Conservation (phyloP, 2,888 invertebrate species). For the Endomychus coccineus region DNA sequence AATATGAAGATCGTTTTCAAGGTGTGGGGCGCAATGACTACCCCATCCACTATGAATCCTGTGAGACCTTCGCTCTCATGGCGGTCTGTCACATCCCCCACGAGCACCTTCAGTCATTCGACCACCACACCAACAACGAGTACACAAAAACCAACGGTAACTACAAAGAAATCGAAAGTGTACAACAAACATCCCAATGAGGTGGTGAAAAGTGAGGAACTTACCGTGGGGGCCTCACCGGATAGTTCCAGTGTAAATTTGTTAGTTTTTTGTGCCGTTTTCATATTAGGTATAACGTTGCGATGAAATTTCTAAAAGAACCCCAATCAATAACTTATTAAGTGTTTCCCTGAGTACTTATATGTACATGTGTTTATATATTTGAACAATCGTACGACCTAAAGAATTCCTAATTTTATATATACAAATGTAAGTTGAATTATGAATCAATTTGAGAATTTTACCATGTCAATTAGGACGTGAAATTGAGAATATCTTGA, state of each 20-base stretch:
- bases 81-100: constrained; percentile 44
- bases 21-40: constrained; percentile 61
- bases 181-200: constrained; percentile 81
- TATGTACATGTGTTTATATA: too few species aligned
- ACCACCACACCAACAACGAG: constrained; percentile 39
- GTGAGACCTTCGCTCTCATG: constrained; percentile 28
- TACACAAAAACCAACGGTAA: constrained; percentile 33
- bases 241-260: constrained; percentile 22
- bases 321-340: too few species aligned
- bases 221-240: constrained; percentile 59
- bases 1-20: constrained; percentile 84
- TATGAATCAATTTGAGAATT: too few species aligned
- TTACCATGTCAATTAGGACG: too few species aligned
- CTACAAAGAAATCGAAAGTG: constrained; percentile 50
- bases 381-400: too few species aligned
- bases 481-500: too few species aligned
- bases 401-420: too few species aligned
- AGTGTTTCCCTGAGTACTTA: too few species aligned
- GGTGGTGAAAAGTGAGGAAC: constrained; percentile 87
- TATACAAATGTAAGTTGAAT: too few species aligned
- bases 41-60: constrained; percentile 35
- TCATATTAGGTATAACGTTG: constrained; percentile 31
- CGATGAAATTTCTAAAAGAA: constrained; percentile 36
- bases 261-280: constrained; percentile 30
- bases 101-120: constrained; percentile 36